These are phyloP conservation scores for Eulemur coronatus DNA, from an alignment of 2,797 vertebrate species.

Conservation along the genomic window DNA sequence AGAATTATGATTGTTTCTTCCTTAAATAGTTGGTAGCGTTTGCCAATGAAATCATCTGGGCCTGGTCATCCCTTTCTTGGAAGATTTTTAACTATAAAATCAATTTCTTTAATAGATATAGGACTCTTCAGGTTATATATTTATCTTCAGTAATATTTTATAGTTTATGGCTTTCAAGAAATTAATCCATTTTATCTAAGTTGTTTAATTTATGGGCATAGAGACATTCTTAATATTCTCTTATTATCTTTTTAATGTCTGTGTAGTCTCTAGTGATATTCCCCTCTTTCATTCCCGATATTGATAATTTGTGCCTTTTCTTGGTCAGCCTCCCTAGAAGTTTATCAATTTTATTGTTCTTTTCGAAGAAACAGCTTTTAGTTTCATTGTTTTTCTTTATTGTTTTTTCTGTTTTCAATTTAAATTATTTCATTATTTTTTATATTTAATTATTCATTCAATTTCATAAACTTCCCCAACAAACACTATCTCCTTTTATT, in stretches of 20 bases:
- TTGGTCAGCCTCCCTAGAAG: neutral
- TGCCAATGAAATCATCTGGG: neutral
- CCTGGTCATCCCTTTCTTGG: neutral
- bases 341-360: neutral
- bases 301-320: neutral
- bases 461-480: neutral
- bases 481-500: no score
- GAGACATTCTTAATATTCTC: neutral
- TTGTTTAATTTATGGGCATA: neutral
- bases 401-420: neutral
- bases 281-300: neutral
- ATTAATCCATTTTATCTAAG: neutral
- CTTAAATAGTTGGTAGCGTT: neutral
- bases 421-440: neutral
- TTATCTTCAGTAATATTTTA: neutral
- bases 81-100: neutral
- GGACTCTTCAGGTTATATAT: neutral
- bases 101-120: neutral
- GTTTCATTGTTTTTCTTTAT: neutral
- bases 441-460: neutral
- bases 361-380: neutral
- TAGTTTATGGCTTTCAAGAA: neutral
- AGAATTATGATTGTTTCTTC: neutral
- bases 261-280: neutral
- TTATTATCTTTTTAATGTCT: neutral